Conservation (phyloP, 2,797 vertebrate species). For the Eulemur coronatus region DNA sequence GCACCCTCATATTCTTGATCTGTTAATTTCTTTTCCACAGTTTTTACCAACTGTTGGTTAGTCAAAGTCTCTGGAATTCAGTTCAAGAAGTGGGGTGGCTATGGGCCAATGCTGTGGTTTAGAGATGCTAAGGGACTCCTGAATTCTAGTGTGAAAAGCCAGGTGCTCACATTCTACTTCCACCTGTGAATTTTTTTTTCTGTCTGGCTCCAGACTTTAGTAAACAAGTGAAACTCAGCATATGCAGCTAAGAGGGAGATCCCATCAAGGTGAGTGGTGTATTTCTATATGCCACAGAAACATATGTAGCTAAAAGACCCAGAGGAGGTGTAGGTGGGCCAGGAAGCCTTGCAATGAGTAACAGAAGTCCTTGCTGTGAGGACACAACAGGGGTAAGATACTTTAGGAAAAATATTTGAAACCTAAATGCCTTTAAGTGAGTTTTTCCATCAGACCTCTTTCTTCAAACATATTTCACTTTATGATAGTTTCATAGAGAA, state of each 20-base stretch:
- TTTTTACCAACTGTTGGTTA: not conserved
- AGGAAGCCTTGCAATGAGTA: not conserved
- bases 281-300: conserved; percentile 29
- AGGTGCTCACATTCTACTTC: not conserved
- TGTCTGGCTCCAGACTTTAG: conserved; percentile 2
- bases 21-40: conserved; percentile 16
- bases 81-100: not conserved
- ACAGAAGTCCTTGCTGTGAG: not conserved
- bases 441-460: conserved; percentile 36
- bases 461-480: conserved; percentile 16
- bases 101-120: not conserved
- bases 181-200: not conserved
- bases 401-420: conserved; percentile 45
- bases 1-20: not conserved
- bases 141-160: not conserved
- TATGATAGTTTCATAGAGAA: conserved; percentile 30
- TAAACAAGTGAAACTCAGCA: not conserved
- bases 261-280: not conserved
- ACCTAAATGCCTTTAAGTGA: conserved; percentile 24
- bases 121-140: not conserved
- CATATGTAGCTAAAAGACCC: not conserved
- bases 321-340: not conserved
- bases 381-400: not conserved
- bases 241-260: not conserved
- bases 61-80: not conserved